Percentiles rank a stretch among this genome's conserved stretches.
Conservation (phyloP, 1,140 invertebrate species). For the Drosophila aff. region DNA sequence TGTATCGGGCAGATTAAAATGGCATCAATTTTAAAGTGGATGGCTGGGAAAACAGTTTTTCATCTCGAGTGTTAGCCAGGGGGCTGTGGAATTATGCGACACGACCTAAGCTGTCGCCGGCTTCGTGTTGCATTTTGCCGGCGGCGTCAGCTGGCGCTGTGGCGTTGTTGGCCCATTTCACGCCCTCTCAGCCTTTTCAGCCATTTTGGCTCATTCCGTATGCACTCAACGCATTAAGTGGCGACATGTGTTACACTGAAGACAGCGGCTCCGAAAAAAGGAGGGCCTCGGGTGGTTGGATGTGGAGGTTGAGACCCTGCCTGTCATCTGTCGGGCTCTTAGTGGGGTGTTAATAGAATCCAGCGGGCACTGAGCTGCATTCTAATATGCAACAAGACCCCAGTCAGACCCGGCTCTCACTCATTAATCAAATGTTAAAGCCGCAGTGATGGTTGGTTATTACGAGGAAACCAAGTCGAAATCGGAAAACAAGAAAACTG, state of each 20-base stretch:
- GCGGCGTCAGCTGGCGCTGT: slow-evolving; percentile 49
- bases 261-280: slow-evolving; percentile 38
- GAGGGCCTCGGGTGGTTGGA: neutral
- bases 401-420: neutral
- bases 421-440: slow-evolving; percentile 64
- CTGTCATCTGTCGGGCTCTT: slow-evolving; percentile 16
- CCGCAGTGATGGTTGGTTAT: slow-evolving; percentile 2
- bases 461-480: slow-evolving; percentile 2
- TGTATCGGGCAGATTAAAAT: slow-evolving; percentile 34
- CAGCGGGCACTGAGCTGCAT: slow-evolving; percentile 55
- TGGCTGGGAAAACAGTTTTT: slow-evolving; percentile 21
- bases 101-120: slow-evolving; percentile 33
- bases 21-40: slow-evolving; percentile 43
- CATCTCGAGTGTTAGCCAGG: slow-evolving; percentile 17
- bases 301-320: neutral
- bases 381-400: slow-evolving; percentile 46
- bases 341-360: slow-evolving; percentile 68
- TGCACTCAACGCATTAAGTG: slow-evolving; percentile 77
- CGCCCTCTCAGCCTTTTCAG: slow-evolving; percentile 1
- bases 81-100: slow-evolving; percentile 33
- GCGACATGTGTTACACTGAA: slow-evolving; percentile 71
- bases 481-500: neutral
- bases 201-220: slow-evolving; percentile 72
- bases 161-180: slow-evolving; percentile 50
- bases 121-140: slow-evolving; percentile 51